Conservation (phyloP, 2,113 vertebrate species). For the Urocitellus parryii region DNA sequence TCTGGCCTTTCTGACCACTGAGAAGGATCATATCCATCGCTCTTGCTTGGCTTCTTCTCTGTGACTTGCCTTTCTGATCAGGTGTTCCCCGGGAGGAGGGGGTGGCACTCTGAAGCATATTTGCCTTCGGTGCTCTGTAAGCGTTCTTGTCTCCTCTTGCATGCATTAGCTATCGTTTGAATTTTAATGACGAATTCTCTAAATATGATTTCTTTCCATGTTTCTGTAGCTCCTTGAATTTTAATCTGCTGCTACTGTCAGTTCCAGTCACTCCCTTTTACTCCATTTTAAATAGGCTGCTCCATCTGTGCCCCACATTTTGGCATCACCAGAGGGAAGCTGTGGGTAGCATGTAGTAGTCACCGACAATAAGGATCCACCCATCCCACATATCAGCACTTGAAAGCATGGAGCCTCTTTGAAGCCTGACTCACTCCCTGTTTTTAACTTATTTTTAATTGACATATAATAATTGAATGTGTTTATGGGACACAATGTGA, state of each 20-base stretch:
- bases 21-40: background rate
- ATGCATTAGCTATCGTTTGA: background rate
- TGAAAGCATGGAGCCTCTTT: background rate
- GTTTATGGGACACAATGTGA: background rate
- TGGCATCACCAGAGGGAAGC: background rate
- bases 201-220: conserved; percentile 42
- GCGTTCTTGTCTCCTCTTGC: background rate
- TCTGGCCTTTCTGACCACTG: background rate
- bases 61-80: background rate
- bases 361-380: background rate
- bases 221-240: conserved; percentile 52
- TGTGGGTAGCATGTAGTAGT: background rate
- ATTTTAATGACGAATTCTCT: conserved; percentile 62
- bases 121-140: background rate
- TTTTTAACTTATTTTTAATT: background rate
- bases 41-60: background rate
- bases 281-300: conserved; percentile 27
- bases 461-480: background rate
- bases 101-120: background rate
- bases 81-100: background rate
- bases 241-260: conserved; percentile 2
- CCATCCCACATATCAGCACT: background rate
- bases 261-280: conserved; percentile 41
- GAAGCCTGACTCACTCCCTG: background rate
- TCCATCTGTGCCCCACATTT: conserved; percentile 8